Conservation (phyloP, 2,888 invertebrate species). For the Drosophila siamana region DNA sequence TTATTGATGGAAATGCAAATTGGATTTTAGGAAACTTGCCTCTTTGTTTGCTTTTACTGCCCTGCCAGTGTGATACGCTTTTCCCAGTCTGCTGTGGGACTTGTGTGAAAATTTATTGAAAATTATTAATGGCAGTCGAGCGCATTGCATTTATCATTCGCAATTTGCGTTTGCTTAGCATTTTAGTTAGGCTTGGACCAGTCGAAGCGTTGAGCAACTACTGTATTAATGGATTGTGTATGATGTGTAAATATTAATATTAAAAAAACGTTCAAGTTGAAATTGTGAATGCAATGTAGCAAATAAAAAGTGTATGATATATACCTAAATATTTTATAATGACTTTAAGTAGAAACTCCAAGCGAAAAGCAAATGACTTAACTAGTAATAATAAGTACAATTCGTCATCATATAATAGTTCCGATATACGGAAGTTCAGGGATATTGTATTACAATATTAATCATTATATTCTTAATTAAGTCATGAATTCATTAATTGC, state of each 20-base stretch:
- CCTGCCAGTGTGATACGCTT: neutral
- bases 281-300: neutral
- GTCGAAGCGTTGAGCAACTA: neutral
- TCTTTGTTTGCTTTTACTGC: conserved; percentile 62
- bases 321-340: no score
- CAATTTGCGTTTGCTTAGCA: conserved; percentile 55
- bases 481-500: no score
- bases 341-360: no score
- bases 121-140: conserved; percentile 72
- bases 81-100: conserved; percentile 27
- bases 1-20: conserved; percentile 80
- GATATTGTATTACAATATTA: no score
- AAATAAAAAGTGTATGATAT: neutral
- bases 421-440: no score
- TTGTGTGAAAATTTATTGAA: conserved; percentile 56
- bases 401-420: no score
- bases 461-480: no score
- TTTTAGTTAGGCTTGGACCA: conserved; percentile 20
- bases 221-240: neutral
- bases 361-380: no score
- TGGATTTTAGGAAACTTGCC: conserved; percentile 69
- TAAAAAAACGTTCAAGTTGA: neutral
- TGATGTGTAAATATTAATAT: neutral
- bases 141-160: conserved; percentile 67
- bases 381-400: no score